These are phyloP conservation scores for Ailurus styani DNA, from an alignment of 2,113 vertebrate genomes.

Conservation along the genomic window DNA sequence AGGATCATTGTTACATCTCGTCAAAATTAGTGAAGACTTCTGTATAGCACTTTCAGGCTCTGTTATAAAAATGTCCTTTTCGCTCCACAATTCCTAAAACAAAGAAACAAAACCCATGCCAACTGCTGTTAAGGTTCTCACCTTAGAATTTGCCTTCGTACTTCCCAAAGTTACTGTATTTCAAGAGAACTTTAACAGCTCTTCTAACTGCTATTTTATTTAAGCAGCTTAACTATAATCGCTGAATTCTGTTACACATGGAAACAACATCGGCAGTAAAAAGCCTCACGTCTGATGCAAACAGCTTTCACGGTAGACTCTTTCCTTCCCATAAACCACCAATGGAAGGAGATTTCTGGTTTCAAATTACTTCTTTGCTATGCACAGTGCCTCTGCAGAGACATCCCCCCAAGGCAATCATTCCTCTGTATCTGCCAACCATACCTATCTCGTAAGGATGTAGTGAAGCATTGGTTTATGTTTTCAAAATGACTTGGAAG, in stretches of 20 bases:
- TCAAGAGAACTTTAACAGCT: slow-evolving; percentile 19
- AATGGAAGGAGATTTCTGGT: neutral
- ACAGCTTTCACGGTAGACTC: neutral
- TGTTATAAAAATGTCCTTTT: neutral
- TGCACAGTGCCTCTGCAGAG: neutral
- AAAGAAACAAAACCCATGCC: neutral
- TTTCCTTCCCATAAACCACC: neutral
- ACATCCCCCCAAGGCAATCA: neutral
- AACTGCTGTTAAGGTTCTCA: neutral
- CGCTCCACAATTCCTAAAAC: neutral
- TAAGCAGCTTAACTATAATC: neutral
- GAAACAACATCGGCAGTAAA: neutral
- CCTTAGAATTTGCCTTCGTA: neutral
- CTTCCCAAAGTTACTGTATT: neutral
- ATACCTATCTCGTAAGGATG: neutral
- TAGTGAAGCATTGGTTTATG: neutral
- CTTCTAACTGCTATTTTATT: neutral
- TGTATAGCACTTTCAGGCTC: neutral
- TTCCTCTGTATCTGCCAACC: neutral
- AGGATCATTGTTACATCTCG: neutral
- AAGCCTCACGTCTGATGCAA: neutral
- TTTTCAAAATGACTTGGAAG: slow-evolving; percentile 2
- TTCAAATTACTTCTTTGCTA: neutral
- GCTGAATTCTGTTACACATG: neutral
- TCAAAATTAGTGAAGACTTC: neutral